These are phyloP conservation scores for Hypothenemus hampei DNA, from an alignment of 1,140 invertebrate species.

Conservation along the genomic window DNA sequence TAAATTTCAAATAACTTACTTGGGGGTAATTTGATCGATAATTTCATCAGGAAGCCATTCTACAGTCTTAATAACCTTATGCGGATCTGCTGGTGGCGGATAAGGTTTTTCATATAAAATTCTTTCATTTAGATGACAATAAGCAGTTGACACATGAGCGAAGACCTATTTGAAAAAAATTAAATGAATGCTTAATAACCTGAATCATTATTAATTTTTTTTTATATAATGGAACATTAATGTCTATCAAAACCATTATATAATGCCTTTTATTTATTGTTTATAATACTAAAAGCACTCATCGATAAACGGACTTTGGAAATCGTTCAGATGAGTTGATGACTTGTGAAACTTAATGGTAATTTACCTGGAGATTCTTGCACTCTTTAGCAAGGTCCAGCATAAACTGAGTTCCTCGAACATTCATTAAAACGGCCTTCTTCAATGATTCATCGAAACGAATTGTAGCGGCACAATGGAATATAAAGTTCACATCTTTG, in stretches of 20 bases:
- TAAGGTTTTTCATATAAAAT: conserved; percentile 66
- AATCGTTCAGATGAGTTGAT: background rate
- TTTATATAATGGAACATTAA: background rate
- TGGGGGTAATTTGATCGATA: conserved; percentile 33
- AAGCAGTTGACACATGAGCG: conserved; percentile 58
- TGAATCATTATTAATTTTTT: background rate
- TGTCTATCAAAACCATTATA: background rate
- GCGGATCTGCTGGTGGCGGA: conserved; percentile 64
- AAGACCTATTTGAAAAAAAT: conserved; percentile 46
- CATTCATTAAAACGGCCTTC: conserved; percentile 54
- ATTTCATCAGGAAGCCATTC: conserved; percentile 63
- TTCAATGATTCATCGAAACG: conserved; percentile 62
- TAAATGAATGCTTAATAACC: background rate
- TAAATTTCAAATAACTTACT: conserved; percentile 28
- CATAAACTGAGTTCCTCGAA: conserved; percentile 59
- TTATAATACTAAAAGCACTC: background rate
- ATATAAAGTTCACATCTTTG: conserved; percentile 58
- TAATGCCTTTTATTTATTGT: background rate
- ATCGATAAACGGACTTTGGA: background rate
- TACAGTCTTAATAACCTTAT: conserved; percentile 61
- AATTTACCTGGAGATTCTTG: conserved; percentile 45
- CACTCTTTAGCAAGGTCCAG: conserved; percentile 56
- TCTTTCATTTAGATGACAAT: conserved; percentile 62
- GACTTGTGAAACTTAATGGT: background rate
- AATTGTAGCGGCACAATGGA: conserved; percentile 65